Evolutionary conservation across 2,888 invertebrate species (phyloP), one percentile per base, ranked within the genome.

Genomic region (Eupithecia centaureata): DNA sequence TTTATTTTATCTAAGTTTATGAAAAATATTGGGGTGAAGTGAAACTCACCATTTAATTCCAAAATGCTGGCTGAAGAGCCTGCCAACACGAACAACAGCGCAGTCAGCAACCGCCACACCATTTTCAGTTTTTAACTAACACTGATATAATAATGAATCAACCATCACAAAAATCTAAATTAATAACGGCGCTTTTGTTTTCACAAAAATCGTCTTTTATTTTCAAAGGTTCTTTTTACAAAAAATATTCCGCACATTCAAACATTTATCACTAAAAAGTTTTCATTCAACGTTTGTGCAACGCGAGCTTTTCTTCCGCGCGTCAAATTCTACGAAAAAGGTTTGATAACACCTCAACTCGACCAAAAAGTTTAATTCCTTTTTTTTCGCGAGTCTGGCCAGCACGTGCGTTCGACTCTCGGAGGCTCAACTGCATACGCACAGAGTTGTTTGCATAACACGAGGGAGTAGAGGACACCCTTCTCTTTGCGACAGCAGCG

Each of bases 1-100:
- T 13, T 13, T 13, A 35, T 4, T n/a, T n/a, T 15, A 52, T 4
- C 2, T 27, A 22, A 25, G 12, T 52, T 0, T 5, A 0, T 27
- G 15, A 15, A 27, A 54, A n/a, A 30, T 28, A n/a, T 1, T 30
- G 10, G 22, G 4, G 30, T 27, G 30, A 60, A 42, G 30, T 27
- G 30, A 60, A 42, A 77, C 82, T 79, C 42, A 82, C 82, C 82
- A 71, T 82, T 81, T 60, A 82, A 71, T 61, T 81, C 74, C 47
- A 82, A 75, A 58, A 80, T 73, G 69, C 80, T 82, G 18, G 70
- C 74, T 1, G 67, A 28, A 65, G 68, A 70, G 28, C 71, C 65
- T 70, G 73, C 73, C 33, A 76, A 73, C n/a, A 76, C 67, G 67
- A 76, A 59, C 12, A 79, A 25, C n/a, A 73, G 32, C 57, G 75